Conservation (phyloP, 1,140 invertebrate genomes). For the Philopotamus ludificatus region DNA sequence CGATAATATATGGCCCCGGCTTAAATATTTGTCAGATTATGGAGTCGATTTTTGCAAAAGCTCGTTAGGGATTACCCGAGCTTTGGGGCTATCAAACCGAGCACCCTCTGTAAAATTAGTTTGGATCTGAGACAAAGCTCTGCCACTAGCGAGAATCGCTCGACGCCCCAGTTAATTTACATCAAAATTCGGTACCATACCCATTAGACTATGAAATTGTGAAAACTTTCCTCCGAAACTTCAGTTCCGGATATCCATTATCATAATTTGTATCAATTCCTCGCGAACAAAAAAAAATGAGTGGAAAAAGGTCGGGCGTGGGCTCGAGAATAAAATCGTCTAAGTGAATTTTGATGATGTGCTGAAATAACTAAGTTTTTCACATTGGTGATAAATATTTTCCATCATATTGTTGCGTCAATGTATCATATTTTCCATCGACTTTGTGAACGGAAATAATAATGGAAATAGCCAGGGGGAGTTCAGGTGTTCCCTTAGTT, state of each 20-base stretch:
- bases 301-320: too few species aligned
- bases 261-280: too few species aligned
- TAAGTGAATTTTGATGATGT: too few species aligned
- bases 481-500: slow-evolving; percentile 13
- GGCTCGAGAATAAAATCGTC: too few species aligned
- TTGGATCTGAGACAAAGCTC: not conserved
- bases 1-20: too few species aligned
- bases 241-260: too few species aligned
- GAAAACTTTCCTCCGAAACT: not conserved
- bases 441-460: not conserved
- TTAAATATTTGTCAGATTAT: too few species aligned
- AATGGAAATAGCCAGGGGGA: not conserved
- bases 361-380: too few species aligned
- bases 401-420: too few species aligned
- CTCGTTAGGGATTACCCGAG: not conserved
- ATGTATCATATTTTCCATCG: not conserved
- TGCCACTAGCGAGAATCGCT: not conserved
- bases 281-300: too few species aligned
- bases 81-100: not conserved
- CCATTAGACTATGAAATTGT: slow-evolving; percentile 17
- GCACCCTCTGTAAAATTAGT: not conserved
- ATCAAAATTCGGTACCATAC: slow-evolving; percentile 4
- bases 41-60: not conserved
- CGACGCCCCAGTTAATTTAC: not conserved
- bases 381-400: too few species aligned